Evolutionary conservation across 2,113 vertebrate species (phyloP).

Genomic region (Irena cyanogastra): DNA sequence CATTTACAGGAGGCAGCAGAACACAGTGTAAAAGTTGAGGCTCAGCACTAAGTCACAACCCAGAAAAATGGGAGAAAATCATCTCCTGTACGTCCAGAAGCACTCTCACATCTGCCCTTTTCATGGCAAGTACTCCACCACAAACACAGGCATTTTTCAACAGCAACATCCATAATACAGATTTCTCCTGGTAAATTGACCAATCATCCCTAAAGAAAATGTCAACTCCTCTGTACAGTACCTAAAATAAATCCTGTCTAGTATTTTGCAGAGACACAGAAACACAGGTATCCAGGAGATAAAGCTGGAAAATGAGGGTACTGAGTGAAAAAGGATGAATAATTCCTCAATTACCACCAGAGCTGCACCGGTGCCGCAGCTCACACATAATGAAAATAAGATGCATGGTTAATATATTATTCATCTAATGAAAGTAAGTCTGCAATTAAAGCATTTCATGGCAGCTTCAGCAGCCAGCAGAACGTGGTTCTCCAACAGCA

Average conservation of each 20-base stretch:
- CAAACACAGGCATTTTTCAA: not conserved
- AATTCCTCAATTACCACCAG: not conserved
- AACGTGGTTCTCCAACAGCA: not conserved
- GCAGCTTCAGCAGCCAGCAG: not conserved
- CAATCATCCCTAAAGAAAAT: not conserved
- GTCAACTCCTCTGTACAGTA: not conserved
- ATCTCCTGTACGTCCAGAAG: not conserved
- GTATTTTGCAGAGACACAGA: not conserved
- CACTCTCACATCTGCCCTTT: not conserved
- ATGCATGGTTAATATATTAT: constrained; percentile 6
- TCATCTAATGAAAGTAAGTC: not conserved
- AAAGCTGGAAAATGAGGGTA: not conserved
- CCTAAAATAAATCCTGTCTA: not conserved
- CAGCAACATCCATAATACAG: not conserved
- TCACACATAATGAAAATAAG: not conserved
- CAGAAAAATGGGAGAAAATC: not conserved
- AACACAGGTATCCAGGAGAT: not conserved
- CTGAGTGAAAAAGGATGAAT: not conserved
- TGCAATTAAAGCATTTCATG: not conserved
- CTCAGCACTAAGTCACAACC: not conserved
- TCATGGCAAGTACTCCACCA: not conserved
- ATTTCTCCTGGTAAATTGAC: not conserved
- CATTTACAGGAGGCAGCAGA: not conserved
- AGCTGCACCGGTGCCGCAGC: not conserved
- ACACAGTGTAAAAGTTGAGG: not conserved